Base-by-base conservation (phyloP, 2,888 invertebrate genomes). In the Diloba caeruleocephala region DNA sequence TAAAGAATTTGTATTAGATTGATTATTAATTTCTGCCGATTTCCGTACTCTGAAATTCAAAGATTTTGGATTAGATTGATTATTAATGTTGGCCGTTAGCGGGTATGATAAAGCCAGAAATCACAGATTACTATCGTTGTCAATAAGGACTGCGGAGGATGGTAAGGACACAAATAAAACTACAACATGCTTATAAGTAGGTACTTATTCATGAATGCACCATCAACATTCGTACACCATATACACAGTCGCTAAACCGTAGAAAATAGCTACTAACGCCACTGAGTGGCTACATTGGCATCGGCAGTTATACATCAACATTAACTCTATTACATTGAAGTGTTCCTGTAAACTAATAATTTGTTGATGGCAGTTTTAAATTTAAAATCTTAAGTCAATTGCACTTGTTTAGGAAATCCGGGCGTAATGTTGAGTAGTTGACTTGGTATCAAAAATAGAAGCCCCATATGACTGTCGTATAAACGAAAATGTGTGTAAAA, bases 181-280 rank as follows among this genome's bases (percentile, higher is more conserved):
- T 39, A 77, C 53, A 49, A 4, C 21, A 69, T 72, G 64, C 81
- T 81, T 83, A 80, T 44, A 71, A 63, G 71, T 79, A 71, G 64
- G 71, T 79, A 83, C 78, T 66, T 70, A 65, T 68, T 81, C 78
- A 76, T 84, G 87, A 85, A 87, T 84, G 85, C 85, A 85, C 81
- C 86, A 81, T 77, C 78, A 76, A 76, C 74, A 54, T 68, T 64
- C 70, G 70, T 74, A 77, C 72, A 76, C 51, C 70, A 72, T 77
- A 79, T 70, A 77, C 60, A 45, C 80, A 71, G 76, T 76, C 77
- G 63, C 75, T 76, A 76, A 71, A 66, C 66, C 68, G 76, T 84
- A 84, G 61, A 82, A 84, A 83, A 81, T 69, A 67, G 72, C 70
- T 72, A 71, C 65, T 59, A 64, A 69, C 52, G 54, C 57, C 65